A percentile compares a stretch with the other conserved stretches of the same genome.
Evolutionary conservation across 2,888 invertebrate genomes (phyloP).

Genomic region (Andrena trimmerana): DNA sequence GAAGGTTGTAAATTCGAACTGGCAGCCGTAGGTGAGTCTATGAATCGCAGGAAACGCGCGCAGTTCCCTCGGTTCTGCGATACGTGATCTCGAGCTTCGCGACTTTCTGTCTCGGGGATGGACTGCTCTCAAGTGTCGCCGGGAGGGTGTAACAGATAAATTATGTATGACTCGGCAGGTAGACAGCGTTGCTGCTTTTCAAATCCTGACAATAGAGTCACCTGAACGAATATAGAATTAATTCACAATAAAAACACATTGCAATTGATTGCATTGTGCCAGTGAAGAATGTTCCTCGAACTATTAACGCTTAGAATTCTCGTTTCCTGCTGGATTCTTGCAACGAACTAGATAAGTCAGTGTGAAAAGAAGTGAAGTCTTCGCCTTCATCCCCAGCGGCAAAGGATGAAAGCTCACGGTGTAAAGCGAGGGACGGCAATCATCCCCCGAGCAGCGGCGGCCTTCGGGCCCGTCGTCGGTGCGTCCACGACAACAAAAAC

Average conservation of each 20-base stretch:
- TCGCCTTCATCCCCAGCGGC: no score
- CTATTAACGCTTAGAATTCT: no score
- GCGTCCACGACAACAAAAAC: constrained; percentile 7
- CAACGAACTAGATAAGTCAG: no score
- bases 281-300: no score
- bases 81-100: constrained; percentile 12
- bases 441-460: no score
- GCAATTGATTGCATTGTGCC: no score
- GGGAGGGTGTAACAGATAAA: constrained; percentile 32
- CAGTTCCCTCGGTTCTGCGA: constrained; percentile 26
- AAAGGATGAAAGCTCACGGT: no score
- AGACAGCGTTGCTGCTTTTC: not conserved
- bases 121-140: constrained; percentile 31
- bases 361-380: no score
- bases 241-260: no score
- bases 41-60: constrained; percentile 58
- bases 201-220: not conserved
- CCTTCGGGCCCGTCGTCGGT: not conserved
- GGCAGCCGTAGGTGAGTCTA: constrained; percentile 56
- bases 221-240: not conserved
- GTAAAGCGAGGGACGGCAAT: no score
- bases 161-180: constrained; percentile 17
- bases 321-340: no score
- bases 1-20: constrained; percentile 41
- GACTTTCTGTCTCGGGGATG: constrained; percentile 1